Conservation (phyloP, 2,888 invertebrate species). For the Hybos culiciformis region DNA sequence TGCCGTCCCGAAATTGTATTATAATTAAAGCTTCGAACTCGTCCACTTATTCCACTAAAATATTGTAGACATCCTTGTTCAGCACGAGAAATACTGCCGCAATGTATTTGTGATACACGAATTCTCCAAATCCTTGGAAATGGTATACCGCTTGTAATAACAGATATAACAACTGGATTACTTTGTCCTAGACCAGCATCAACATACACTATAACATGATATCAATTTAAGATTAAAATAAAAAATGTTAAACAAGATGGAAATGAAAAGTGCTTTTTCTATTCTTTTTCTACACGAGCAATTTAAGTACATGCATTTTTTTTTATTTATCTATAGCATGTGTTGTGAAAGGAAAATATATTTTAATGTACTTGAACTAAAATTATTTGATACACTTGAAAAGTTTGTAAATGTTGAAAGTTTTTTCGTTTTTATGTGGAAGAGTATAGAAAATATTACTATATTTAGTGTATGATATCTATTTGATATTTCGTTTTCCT, state of each 20-base stretch:
- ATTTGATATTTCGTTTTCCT: too few relatives aligned
- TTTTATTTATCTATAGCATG: too few relatives aligned
- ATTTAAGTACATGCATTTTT: too few relatives aligned
- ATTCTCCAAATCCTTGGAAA: constrained; percentile 70
- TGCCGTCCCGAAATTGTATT: constrained; percentile 61
- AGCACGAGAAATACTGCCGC: constrained; percentile 52
- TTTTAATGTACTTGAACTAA: not conserved
- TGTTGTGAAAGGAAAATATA: not conserved
- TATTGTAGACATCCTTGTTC: constrained; percentile 35
- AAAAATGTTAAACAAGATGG: not conserved
- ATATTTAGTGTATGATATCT: too few relatives aligned
- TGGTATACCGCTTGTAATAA: constrained; percentile 63
- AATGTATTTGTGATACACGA: constrained; percentile 64
- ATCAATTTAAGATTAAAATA: not conserved
- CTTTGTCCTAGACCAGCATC: constrained; percentile 55
- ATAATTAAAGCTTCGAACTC: constrained; percentile 72
- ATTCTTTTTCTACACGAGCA: too few relatives aligned
- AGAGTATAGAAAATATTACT: too few relatives aligned
- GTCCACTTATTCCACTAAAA: constrained; percentile 57
- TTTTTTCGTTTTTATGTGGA: too few relatives aligned
- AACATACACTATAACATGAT: constrained; percentile 58
- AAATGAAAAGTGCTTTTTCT: too few relatives aligned
- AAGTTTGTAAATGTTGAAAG: too few relatives aligned
- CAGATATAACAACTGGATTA: constrained; percentile 65
- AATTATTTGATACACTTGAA: not conserved